Evolutionary conservation across 2,888 invertebrate species (phyloP), one percentile per base, ranked within the genome.

Genomic region (Baccha elongata): DNA sequence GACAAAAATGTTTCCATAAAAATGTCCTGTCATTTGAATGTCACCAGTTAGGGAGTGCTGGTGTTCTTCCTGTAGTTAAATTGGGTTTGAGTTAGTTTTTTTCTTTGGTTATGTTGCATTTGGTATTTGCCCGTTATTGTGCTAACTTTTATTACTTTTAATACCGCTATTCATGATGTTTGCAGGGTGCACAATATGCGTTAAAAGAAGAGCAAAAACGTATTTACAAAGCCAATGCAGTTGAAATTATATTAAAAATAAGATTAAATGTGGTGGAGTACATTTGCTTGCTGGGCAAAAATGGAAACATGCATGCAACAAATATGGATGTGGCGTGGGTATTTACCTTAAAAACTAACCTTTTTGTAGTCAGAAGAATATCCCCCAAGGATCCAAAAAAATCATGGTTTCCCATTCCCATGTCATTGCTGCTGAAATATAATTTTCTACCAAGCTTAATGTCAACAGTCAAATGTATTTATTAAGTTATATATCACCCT

Each of bases 1-100:
- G 75, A 60, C 64, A 68, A 75, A 80, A 81, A 81, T 74, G 50
- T 26, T 65, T 60, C 65, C 42, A 60, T 65, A 58, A 75, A 75
- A 74, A 53, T 71, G 58, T 71, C 69, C 74, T 48, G 50, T 26
- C 58, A 58, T 58, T 40, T 37, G 40, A 58, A 23, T 58, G 26
- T 58, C 21, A 40, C 15, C 55, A 37, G 21, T 37, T 23, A 55
- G 55, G 23, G 55, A 21, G 37, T 19, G 32, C 32, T 53, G 35
- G 17, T 19, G 1, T 19, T 44, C 13, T n/a, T 3, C 42, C 7
- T 17, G 19, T 13, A 10, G 6, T 8, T 5, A 2, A 1, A 0
- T 15, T 8, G 17, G 8, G 7, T n/a, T n/a, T 7, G 11, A 17
- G 11, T 58, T 0, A 10, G 55, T n/a, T 23, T 37, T 13, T n/a